Conservation (phyloP, 2,888 invertebrate genomes). For the Tortrix viridana region DNA sequence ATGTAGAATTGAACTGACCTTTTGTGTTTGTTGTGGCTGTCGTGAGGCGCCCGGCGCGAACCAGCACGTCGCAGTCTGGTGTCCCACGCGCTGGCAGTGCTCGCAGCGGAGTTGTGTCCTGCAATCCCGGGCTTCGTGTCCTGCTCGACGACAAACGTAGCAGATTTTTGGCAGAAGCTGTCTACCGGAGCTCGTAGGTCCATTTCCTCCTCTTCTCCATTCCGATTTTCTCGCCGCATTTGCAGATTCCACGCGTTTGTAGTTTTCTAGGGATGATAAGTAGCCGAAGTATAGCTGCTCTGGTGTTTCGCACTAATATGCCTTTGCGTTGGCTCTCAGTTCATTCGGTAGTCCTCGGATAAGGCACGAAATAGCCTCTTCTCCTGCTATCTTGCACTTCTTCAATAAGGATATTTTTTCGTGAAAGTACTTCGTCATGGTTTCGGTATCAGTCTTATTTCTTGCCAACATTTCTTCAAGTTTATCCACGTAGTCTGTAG, state of each 20-base stretch:
- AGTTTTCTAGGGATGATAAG: conserved; percentile 43
- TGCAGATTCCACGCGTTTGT: conserved; percentile 30
- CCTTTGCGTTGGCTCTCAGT: neutral
- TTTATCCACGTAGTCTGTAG: conserved; percentile 43
- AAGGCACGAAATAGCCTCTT: too few species aligned
- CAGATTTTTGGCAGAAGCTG: conserved; percentile 27
- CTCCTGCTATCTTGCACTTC: conserved; percentile 26
- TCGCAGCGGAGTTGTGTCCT: conserved; percentile 34
- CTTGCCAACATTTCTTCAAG: conserved; percentile 45
- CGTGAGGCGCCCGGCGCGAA: conserved; percentile 15
- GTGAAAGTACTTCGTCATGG: conserved; percentile 46
- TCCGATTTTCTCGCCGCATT: conserved; percentile 13
- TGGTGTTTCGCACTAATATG: neutral
- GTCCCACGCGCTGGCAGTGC: conserved; percentile 37
- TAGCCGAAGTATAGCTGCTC: conserved; percentile 42
- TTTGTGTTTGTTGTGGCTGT: neutral
- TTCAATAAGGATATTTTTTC: conserved; percentile 41
- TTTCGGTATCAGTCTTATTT: conserved; percentile 41
- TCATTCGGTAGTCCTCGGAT: neutral
- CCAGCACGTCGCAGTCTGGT: conserved; percentile 39
- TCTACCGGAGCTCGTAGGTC: too few species aligned
- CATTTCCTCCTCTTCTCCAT: conserved; percentile 30
- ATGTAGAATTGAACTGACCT: conserved; percentile 33
- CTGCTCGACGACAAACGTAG: conserved; percentile 37
- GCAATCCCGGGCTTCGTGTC: conserved; percentile 41